A percentile compares a stretch with the other conserved stretches of the same genome.
Evolutionary conservation across 2,113 vertebrate genomes (phyloP).

Genomic region (Xenopus tropicalis): DNA sequence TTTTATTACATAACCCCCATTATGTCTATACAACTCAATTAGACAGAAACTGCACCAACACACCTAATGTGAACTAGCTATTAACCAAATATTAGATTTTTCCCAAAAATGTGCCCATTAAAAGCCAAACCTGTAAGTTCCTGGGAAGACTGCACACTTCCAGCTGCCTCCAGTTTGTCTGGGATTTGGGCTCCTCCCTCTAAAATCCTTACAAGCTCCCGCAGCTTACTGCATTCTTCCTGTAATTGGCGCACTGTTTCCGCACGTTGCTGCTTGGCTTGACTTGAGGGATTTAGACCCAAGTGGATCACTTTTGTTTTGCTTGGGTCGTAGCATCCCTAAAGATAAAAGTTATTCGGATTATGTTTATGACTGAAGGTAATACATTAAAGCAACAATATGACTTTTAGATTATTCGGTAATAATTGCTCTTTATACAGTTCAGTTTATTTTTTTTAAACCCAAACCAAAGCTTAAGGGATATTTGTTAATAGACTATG

Average conservation of each 20-base stretch:
- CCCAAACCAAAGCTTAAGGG: too few species aligned
- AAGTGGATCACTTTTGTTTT: conserved; percentile 85
- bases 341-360: background rate
- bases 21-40: too few species aligned
- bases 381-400: background rate
- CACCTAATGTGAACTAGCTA: too few species aligned
- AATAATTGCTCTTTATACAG: too few species aligned
- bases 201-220: conserved; percentile 69
- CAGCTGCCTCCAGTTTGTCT: conserved; percentile 52
- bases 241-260: conserved; percentile 74
- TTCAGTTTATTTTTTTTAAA: too few species aligned
- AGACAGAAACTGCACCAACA: too few species aligned
- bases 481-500: too few species aligned
- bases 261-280: conserved; percentile 77
- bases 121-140: conserved; percentile 78
- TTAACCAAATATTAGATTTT: too few species aligned
- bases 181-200: conserved; percentile 63
- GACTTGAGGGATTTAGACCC: conserved; percentile 77
- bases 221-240: conserved; percentile 74
- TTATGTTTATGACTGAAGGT: too few species aligned
- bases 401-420: too few species aligned
- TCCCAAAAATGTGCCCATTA: too few species aligned
- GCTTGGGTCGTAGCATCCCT: conserved; percentile 87
- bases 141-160: conserved; percentile 71
- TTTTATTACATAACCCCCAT: too few species aligned